These are phyloP conservation scores for Danionella cerebrum DNA, from an alignment of 2,113 vertebrate genomes.

Conservation along the genomic window DNA sequence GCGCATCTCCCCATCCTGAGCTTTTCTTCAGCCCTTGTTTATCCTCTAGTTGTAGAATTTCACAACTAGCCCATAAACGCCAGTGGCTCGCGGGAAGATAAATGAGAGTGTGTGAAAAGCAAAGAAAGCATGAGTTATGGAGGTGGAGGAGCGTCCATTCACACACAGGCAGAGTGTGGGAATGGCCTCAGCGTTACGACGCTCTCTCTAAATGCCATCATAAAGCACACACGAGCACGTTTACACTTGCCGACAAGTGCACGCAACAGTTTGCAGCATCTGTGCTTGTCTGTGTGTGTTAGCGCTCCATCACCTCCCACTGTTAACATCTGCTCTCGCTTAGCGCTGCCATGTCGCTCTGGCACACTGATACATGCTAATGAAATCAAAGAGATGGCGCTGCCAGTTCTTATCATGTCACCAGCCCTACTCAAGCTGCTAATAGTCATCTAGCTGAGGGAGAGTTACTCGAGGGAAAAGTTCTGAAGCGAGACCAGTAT, in stretches of 20 bases:
- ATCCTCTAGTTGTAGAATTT: constrained; percentile 67
- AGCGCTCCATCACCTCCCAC: constrained; percentile 73
- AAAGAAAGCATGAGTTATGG: constrained; percentile 65
- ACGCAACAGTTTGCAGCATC: constrained; percentile 79
- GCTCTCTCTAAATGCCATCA: constrained; percentile 58
- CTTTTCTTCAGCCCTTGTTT: constrained; percentile 51
- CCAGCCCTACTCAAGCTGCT: constrained; percentile 21
- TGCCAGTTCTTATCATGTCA: constrained; percentile 41
- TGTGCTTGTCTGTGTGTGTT: constrained; percentile 42
- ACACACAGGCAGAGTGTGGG: constrained; percentile 62
- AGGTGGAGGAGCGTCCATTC: constrained; percentile 56
- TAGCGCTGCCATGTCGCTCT: constrained; percentile 45
- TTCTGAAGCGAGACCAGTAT: no score
- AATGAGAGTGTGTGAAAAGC: constrained; percentile 58
- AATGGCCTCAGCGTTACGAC: constrained; percentile 61
- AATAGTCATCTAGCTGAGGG: background rate
- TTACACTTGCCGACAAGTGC: constrained; percentile 56
- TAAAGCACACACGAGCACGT: constrained; percentile 49
- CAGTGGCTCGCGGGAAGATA: constrained; percentile 47
- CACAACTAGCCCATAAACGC: constrained; percentile 61
- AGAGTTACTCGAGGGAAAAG: background rate
- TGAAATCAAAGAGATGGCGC: constrained; percentile 46
- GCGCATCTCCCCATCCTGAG: constrained; percentile 31
- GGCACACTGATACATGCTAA: constrained; percentile 40
- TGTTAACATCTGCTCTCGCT: constrained; percentile 83